Percentiles rank a stretch among this genome's conserved stretches.
phyloP scores from a whole-genome alignment of 2,113 vertebrate genomes.

The Salvelinus fontinalis region DNA sequence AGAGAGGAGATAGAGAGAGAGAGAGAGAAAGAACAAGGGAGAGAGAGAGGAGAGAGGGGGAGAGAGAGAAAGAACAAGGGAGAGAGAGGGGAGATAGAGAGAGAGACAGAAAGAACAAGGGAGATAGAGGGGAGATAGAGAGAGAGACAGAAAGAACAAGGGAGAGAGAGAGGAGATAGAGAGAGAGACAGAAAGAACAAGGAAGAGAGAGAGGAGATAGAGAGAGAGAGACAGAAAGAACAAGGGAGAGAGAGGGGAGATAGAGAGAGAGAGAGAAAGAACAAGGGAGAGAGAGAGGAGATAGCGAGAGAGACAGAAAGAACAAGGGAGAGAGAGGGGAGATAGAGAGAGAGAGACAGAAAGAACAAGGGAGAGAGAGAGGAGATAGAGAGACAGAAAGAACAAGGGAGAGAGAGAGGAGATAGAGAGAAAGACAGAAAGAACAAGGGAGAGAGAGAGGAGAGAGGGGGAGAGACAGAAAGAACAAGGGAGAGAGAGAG shows the following conservation, averaged over 20 bases:
- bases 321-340: conserved; percentile 17
- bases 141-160: conserved; percentile 69
- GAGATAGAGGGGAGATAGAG: conserved; percentile 14
- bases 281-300: neutral
- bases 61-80: conserved; percentile 65
- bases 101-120: conserved; percentile 65
- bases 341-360: conserved; percentile 65
- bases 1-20: conserved; percentile 37
- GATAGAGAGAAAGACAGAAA: conserved; percentile 62
- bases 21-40: conserved; percentile 66
- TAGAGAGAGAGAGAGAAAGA: conserved; percentile 69
- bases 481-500: conserved; percentile 20
- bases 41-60: neutral
- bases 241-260: conserved; percentile 21
- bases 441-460: conserved; percentile 20
- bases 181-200: conserved; percentile 65
- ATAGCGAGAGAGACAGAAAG: conserved; percentile 63
- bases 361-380: conserved; percentile 19
- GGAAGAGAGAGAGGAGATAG: conserved; percentile 11
- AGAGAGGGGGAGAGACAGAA: conserved; percentile 21
- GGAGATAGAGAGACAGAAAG: conserved; percentile 67
- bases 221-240: conserved; percentile 68
- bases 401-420: neutral
- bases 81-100: conserved; percentile 7
- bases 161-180: neutral